Conservation (phyloP, 2,797 vertebrate genomes). For the Cichlasoma orientale region DNA sequence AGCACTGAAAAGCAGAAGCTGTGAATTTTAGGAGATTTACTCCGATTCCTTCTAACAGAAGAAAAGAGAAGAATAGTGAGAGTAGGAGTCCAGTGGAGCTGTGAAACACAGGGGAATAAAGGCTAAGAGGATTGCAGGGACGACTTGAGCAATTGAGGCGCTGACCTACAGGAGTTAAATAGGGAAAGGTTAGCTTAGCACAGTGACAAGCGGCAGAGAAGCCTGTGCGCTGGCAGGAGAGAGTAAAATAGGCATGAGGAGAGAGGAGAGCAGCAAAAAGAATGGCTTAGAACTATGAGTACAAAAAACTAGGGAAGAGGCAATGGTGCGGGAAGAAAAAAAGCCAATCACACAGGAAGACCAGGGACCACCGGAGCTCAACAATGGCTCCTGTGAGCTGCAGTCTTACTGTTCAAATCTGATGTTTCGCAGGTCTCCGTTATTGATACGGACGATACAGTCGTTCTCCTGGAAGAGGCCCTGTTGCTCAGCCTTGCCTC, state of each 20-base stretch:
- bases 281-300: not conserved
- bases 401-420: conserved; percentile 96
- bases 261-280: not conserved
- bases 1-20: conserved; percentile 23
- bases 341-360: conserved; percentile 22
- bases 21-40: conserved; percentile 2
- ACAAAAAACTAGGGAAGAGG: not conserved
- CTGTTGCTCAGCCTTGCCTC: conserved; percentile 95
- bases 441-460: conserved; percentile 97
- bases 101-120: conserved; percentile 36
- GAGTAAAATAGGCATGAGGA: not conserved
- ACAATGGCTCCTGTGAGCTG: not conserved
- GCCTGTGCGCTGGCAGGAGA: conserved; percentile 15
- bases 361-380: not conserved
- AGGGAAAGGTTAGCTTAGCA: conserved; percentile 52
- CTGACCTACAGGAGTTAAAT: conserved; percentile 47
- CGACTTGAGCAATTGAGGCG: conserved; percentile 2
- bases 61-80: not conserved
- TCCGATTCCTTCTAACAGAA: not conserved
- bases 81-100: conserved; percentile 22
- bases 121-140: conserved; percentile 23
- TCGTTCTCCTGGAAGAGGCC: conserved; percentile 96
- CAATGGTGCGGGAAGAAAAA: not conserved
- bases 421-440: conserved; percentile 92
- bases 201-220: conserved; percentile 27